phyloP scores from a whole-genome alignment of 2,797 vertebrate species.

The Dermochelys coriacea region DNA sequence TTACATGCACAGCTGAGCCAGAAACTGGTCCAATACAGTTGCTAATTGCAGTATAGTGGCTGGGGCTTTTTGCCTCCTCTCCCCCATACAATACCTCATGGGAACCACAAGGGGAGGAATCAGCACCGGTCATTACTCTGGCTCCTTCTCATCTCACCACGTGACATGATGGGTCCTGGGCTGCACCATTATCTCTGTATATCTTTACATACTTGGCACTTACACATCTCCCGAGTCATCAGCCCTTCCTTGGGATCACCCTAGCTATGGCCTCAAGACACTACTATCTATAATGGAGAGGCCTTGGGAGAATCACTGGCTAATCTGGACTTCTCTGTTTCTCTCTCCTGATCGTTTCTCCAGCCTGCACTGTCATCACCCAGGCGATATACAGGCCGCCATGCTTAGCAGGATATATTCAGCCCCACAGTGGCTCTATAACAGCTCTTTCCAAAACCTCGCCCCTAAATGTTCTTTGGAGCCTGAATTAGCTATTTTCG shows the following conservation, averaged over 20 bases:
- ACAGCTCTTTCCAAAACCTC: not conserved
- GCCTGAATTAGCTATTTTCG: not conserved
- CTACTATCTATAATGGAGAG: not conserved
- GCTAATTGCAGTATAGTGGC: not conserved
- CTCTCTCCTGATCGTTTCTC: not conserved
- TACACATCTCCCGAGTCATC: not conserved
- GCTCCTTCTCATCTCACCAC: not conserved
- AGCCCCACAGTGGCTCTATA: not conserved
- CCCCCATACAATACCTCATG: not conserved
- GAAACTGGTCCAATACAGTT: not conserved
- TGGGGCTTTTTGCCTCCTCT: not conserved
- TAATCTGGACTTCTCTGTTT: not conserved
- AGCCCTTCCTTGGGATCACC: no score
- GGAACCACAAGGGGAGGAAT: not conserved
- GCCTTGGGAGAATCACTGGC: not conserved
- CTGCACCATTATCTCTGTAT: not conserved
- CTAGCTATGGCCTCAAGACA: not conserved
- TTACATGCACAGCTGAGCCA: not conserved
- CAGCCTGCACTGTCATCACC: not conserved
- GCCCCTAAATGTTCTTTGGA: not conserved
- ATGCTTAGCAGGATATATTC: not conserved
- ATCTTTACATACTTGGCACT: not conserved
- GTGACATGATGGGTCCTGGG: not conserved
- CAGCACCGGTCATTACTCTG: not conserved
- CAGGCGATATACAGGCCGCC: not conserved